Percentiles rank a stretch among this genome's conserved stretches.
Evolutionary conservation across 2,113 vertebrate genomes (phyloP).

Genomic region (Pampusana beccarii): DNA sequence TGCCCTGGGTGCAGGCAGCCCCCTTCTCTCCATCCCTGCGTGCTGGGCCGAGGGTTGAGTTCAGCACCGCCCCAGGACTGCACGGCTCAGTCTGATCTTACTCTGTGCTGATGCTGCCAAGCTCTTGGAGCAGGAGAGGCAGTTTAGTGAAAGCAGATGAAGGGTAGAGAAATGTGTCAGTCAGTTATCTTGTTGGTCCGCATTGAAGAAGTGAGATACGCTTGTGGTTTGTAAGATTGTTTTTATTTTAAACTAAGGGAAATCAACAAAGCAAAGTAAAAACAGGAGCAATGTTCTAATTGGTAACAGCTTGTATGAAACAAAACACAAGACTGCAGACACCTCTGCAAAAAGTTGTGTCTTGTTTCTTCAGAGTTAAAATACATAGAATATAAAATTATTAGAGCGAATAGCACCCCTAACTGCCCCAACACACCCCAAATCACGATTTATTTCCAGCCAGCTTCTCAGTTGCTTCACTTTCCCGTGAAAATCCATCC

Average conservation of each 20-base stretch:
- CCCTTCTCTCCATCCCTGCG: neutral
- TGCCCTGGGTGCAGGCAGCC: neutral
- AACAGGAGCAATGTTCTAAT: neutral
- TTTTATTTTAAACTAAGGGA: neutral
- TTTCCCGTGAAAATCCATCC: neutral
- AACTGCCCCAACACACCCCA: neutral
- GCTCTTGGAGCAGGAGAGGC: neutral
- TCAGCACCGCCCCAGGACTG: fast-evolving
- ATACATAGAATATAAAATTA: neutral
- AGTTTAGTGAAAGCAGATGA: neutral
- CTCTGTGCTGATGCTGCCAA: neutral
- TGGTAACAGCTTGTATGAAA: neutral
- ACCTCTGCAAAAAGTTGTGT: neutral
- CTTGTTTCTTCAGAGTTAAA: neutral
- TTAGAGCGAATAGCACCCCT: neutral
- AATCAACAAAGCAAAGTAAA: neutral
- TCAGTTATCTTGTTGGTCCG: neutral
- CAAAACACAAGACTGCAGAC: neutral
- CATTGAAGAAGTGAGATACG: neutral
- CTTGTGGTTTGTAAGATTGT: neutral
- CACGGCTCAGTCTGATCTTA: neutral
- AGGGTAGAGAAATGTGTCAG: slow-evolving; percentile 20
- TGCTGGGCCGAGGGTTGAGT: fast-evolving
- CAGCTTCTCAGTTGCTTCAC: neutral
- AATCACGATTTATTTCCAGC: neutral